phyloP scores from a whole-genome alignment of 2,888 invertebrate species.

The Epiblema foenella region DNA sequence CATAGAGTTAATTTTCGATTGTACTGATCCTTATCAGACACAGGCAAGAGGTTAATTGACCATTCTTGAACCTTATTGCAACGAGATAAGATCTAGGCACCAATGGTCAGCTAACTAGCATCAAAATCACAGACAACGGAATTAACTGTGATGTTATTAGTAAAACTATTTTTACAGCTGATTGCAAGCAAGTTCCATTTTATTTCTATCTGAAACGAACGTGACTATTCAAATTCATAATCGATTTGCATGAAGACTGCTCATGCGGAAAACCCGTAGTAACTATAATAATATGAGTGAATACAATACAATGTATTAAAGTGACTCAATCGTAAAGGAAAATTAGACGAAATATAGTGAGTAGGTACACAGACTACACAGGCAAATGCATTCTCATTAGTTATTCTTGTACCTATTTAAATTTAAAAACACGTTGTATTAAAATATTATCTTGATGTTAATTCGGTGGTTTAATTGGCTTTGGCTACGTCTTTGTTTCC shows the following conservation, averaged over 20 bases:
- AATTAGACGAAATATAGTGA: neutral
- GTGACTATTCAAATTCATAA: slow-evolving; percentile 1
- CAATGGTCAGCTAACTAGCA: too few species aligned
- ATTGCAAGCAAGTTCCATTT: neutral
- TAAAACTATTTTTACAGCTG: too few species aligned
- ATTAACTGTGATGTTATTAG: too few species aligned
- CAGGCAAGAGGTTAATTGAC: too few species aligned
- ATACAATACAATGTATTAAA: neutral
- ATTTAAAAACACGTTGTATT: neutral
- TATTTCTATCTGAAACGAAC: slow-evolving; percentile 4
- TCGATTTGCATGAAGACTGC: slow-evolving; percentile 12
- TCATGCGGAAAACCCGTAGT: slow-evolving; percentile 5
- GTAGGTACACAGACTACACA: too few species aligned
- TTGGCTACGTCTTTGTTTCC: slow-evolving; percentile 1
- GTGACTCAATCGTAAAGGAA: neutral
- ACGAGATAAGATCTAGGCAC: too few species aligned
- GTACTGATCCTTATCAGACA: too few species aligned
- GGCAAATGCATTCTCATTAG: too few species aligned
- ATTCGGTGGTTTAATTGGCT: neutral
- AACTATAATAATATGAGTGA: neutral
- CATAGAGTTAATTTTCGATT: too few species aligned
- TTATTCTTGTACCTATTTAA: too few species aligned
- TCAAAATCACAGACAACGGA: too few species aligned
- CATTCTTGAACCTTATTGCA: too few species aligned
- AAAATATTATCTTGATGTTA: slow-evolving; percentile 2